These are phyloP conservation scores for Cotesia chilonis DNA, from an alignment of 1,140 invertebrate genomes.

Conservation along the genomic window DNA sequence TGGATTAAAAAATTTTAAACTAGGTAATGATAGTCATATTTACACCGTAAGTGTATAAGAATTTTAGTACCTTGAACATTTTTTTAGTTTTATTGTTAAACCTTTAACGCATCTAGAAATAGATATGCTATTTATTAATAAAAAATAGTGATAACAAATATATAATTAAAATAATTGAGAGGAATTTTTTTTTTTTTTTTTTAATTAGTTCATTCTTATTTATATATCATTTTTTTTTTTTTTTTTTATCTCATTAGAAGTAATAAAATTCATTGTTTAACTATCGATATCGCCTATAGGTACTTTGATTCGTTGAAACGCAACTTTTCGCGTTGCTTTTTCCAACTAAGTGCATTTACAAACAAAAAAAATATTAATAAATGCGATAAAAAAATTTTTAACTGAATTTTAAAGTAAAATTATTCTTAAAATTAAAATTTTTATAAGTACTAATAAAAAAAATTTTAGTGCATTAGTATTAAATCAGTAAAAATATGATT, in stretches of 20 bases:
- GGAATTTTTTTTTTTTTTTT: neutral
- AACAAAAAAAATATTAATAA: no score
- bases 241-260: neutral
- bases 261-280: slow-evolving; percentile 8
- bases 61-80: slow-evolving; percentile 45
- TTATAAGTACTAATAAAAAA: slow-evolving; percentile 26
- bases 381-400: no score
- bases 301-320: slow-evolving; percentile 20
- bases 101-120: slow-evolving; percentile 40
- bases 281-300: slow-evolving; percentile 15
- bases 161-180: slow-evolving; percentile 29
- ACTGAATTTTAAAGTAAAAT: neutral
- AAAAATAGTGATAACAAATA: slow-evolving; percentile 33
- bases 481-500: slow-evolving; percentile 20
- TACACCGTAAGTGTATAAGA: slow-evolving; percentile 40
- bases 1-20: slow-evolving; percentile 54
- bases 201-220: neutral
- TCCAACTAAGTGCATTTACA: no score
- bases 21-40: slow-evolving; percentile 48
- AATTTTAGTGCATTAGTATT: neutral
- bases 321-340: neutral
- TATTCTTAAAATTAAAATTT: neutral
- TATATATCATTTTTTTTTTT: neutral
- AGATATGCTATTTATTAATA: slow-evolving; percentile 46
- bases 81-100: slow-evolving; percentile 10